These are phyloP conservation scores for Gymnarchus niloticus DNA, from an alignment of 2,113 vertebrate genomes.

Conservation along the genomic window DNA sequence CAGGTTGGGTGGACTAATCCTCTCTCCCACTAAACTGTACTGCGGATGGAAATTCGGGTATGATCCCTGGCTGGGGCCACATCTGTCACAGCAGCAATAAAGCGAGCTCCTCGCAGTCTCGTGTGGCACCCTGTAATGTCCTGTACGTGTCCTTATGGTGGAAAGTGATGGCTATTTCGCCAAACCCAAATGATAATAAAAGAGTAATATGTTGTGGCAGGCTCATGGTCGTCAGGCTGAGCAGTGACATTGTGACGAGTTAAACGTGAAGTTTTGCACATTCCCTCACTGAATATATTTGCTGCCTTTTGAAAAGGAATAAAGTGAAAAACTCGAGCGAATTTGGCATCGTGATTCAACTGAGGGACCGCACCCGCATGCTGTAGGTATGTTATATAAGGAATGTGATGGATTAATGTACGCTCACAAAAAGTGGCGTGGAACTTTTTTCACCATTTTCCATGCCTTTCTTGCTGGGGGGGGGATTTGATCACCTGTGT, in stretches of 20 bases:
- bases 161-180: not conserved
- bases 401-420: not conserved
- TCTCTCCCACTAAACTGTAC: not conserved
- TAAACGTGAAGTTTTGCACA: not conserved
- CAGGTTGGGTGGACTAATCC: not conserved
- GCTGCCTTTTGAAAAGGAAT: not conserved
- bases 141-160: not conserved
- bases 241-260: not conserved
- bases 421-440: not conserved
- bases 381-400: not conserved
- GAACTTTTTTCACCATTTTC: not conserved
- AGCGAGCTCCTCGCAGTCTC: not conserved
- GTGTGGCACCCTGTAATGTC: not conserved
- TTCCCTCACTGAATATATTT: not conserved
- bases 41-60: not conserved
- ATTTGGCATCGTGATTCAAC: not conserved
- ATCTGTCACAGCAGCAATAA: not conserved
- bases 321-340: not conserved
- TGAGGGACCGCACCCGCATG: not conserved
- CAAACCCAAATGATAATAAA: not conserved
- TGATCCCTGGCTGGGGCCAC: not conserved
- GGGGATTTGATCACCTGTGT: conserved; percentile 34
- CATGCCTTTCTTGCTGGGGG: not conserved
- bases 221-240: not conserved
- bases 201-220: not conserved